Evolutionary conservation across 2,797 vertebrate species (phyloP), one percentile per base, ranked within the genome.

Genomic region (Glyptemys insculpta): DNA sequence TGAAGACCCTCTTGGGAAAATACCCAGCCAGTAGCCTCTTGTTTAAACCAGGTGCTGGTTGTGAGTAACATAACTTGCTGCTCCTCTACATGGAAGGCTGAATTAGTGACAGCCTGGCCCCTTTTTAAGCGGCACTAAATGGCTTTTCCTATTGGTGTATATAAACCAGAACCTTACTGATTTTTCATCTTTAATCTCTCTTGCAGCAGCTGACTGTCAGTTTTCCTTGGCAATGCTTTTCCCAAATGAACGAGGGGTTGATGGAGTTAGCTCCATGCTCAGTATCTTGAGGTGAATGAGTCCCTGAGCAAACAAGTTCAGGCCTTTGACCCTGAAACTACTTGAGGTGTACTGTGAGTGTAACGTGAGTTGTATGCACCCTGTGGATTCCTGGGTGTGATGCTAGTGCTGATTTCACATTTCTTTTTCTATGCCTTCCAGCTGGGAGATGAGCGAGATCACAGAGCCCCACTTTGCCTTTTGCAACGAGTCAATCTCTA

Each of bases 251-350:
- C 95, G 95, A 89, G 27, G 81, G 95, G 97, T 95, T 96, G 96
- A 95, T 96, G 95, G 79, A 92, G 88, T 56, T 84, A 3, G 68
- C 94, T 94, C 94, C 82, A 54, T 52, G 29, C 83, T 90, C 95
- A 9, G 79, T 79, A 91, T 92, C 92, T 94, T 62, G 27, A 93
- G 79, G 93, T 8, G 90, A 79, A 88, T 0, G 86, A 86, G 96
- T 95, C 95, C 95, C 95, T 92, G 78, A 5, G 95, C 97, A 95
- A 97, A 96, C 79, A 89, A 89, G 94, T 96, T 53, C 84, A 92
- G 97, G 94, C 92, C 95, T 97, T 97, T 96, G 92, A 97, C 97
- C 97, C 92, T 57, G 6, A 97, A 96, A 96, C 95, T 96, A 41
- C 95, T 79, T 31, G 90, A 86, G 94, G 92, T 87, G 90, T 93